Evolutionary conservation across 2,888 invertebrate species (phyloP).

Genomic region (Cephonodes hylas): DNA sequence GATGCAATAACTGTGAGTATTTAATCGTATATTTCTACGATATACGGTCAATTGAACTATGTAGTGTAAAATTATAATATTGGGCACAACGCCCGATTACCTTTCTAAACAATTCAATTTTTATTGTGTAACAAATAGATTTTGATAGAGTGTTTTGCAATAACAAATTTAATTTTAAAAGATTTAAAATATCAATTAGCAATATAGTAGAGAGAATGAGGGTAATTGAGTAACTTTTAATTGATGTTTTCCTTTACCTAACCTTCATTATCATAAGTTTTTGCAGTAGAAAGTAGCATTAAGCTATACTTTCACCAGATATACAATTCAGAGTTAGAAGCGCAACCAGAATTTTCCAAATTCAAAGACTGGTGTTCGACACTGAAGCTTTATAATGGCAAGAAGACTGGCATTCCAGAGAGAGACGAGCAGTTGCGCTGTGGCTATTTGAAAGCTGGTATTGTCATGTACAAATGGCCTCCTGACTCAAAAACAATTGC

Average conservation of each 20-base stretch:
- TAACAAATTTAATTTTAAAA: too few species aligned
- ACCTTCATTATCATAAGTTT: too few species aligned
- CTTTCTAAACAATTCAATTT: too few species aligned
- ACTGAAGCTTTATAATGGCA: conserved; percentile 83
- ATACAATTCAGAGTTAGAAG: conserved; percentile 85
- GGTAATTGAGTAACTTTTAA: too few species aligned
- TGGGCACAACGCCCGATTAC: too few species aligned
- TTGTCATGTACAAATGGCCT: conserved; percentile 85
- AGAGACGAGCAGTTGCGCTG: conserved; percentile 60
- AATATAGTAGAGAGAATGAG: too few species aligned
- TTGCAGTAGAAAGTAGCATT: too few species aligned
- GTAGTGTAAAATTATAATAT: too few species aligned
- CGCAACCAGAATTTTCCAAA: conserved; percentile 83
- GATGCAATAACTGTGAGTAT: neutral
- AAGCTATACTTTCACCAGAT: conserved; percentile 58
- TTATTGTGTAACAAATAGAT: too few species aligned
- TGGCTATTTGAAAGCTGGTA: conserved; percentile 58
- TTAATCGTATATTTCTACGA: neutral
- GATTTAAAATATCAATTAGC: too few species aligned
- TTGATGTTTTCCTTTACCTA: too few species aligned
- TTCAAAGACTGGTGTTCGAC: conserved; percentile 85
- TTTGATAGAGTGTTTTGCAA: too few species aligned
- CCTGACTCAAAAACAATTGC: conserved; percentile 75
- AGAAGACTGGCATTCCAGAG: conserved; percentile 66
- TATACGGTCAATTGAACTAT: neutral